These are phyloP conservation scores for Ceryle rudis DNA, from an alignment of 2,797 vertebrate species.

Conservation along the genomic window DNA sequence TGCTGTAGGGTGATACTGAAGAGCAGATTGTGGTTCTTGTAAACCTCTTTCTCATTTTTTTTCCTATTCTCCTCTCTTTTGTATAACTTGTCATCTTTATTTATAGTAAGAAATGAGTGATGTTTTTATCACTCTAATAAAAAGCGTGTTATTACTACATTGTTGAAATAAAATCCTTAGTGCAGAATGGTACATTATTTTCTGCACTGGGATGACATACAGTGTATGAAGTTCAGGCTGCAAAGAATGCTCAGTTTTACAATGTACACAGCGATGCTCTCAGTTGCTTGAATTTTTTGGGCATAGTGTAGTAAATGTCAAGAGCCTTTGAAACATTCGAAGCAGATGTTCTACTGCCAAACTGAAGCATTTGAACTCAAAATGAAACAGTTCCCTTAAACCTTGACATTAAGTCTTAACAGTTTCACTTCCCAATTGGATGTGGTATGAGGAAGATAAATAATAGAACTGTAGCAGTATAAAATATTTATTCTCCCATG, in stretches of 20 bases:
- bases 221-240: not conserved
- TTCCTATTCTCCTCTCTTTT: not conserved
- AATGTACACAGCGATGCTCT: not conserved
- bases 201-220: not conserved
- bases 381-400: constrained; percentile 71
- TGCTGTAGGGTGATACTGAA: not conserved
- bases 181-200: not conserved
- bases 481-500: constrained; percentile 76
- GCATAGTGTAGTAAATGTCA: constrained; percentile 49
- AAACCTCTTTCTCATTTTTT: not conserved
- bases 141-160: constrained; percentile 11
- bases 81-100: constrained; percentile 10
- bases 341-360: constrained; percentile 58
- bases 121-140: constrained; percentile 39
- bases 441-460: constrained; percentile 76
- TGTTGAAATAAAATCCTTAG: constrained; percentile 12
- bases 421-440: constrained; percentile 73
- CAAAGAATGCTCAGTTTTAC: constrained; percentile 17
- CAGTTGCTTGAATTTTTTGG: constrained; percentile 30
- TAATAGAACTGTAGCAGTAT: constrained; percentile 72
- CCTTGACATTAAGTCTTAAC: constrained; percentile 66
- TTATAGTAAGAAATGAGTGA: constrained; percentile 16
- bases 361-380: constrained; percentile 66
- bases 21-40: not conserved
- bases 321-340: constrained; percentile 62